Evolutionary conservation across 2,113 vertebrate species (phyloP).

Genomic region (Irena cyanogastra): DNA sequence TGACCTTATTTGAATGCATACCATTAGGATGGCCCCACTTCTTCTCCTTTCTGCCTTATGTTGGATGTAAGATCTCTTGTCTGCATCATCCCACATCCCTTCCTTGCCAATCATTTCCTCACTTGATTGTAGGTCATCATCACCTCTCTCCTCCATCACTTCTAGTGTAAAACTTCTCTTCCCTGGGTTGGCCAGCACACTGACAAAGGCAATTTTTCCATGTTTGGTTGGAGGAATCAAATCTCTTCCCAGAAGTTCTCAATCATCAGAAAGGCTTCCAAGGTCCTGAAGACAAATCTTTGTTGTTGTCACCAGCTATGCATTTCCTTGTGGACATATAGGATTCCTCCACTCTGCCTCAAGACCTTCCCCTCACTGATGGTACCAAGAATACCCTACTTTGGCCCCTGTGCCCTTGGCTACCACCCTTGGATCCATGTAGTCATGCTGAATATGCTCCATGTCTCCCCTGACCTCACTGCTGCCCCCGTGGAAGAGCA

Average conservation of each 20-base stretch:
- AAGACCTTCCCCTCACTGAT: not conserved
- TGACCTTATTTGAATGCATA: not conserved
- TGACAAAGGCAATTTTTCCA: not conserved
- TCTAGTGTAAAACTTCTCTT: not conserved
- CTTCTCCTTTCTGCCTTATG: not conserved
- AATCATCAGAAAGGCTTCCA: not conserved
- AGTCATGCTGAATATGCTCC: not conserved
- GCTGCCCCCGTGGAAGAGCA: not conserved
- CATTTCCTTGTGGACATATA: not conserved
- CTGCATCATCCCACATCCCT: not conserved
- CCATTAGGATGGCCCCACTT: not conserved
- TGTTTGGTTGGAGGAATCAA: not conserved
- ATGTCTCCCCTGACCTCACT: not conserved
- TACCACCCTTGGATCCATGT: not conserved
- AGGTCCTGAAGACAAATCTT: not conserved
- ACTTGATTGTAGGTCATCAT: not conserved
- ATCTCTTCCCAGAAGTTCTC: not conserved
- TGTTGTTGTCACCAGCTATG: not conserved
- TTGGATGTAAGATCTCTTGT: not conserved
- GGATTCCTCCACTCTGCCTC: not conserved
- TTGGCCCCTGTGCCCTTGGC: not conserved
- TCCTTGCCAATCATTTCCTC: not conserved
- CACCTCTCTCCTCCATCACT: not conserved
- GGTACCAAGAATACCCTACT: not conserved
- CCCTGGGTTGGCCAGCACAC: not conserved